Evolutionary conservation across 1,140 invertebrate genomes (phyloP).

Genomic region (Pseudomyrmex cubaensis): DNA sequence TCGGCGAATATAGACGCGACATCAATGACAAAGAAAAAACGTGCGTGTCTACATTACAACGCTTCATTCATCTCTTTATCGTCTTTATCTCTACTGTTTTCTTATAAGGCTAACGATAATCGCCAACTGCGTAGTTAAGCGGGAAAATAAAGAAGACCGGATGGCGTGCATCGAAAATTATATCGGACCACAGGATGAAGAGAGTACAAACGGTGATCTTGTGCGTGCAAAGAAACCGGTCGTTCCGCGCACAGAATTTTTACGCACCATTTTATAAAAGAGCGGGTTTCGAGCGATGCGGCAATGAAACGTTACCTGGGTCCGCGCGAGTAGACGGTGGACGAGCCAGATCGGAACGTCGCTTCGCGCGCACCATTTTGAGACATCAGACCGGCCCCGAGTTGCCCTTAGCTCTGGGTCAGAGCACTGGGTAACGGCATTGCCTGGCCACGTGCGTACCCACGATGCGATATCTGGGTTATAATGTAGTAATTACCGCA

Average conservation of each 20-base stretch:
- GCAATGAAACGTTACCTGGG: conserved; percentile 71
- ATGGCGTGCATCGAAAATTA: conserved; percentile 62
- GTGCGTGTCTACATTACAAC: background rate
- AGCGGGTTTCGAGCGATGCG: conserved; percentile 27
- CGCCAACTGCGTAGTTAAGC: conserved; percentile 15
- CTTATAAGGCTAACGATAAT: conserved; percentile 22
- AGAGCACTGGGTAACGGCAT: conserved; percentile 81
- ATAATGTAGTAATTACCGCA: conserved; percentile 80
- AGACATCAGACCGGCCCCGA: conserved; percentile 69
- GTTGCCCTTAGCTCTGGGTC: conserved; percentile 82
- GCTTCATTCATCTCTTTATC: conserved; percentile 20
- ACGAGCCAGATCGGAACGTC: conserved; percentile 71
- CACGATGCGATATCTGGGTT: conserved; percentile 78
- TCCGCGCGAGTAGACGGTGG: conserved; percentile 63
- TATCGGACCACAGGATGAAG: conserved; percentile 57
- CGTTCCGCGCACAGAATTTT: conserved; percentile 67
- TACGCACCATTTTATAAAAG: conserved; percentile 67
- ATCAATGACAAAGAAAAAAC: background rate
- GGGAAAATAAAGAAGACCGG: conserved; percentile 15
- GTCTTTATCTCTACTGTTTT: background rate
- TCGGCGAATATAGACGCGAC: background rate
- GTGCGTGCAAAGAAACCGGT: conserved; percentile 62
- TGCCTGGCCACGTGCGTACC: conserved; percentile 62
- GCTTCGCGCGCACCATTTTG: conserved; percentile 72
- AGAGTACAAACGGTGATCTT: conserved; percentile 46